Evolutionary conservation across 2,888 invertebrate species (phyloP), one percentile per base, ranked within the genome.

Genomic region (Trichacis sp.): DNA sequence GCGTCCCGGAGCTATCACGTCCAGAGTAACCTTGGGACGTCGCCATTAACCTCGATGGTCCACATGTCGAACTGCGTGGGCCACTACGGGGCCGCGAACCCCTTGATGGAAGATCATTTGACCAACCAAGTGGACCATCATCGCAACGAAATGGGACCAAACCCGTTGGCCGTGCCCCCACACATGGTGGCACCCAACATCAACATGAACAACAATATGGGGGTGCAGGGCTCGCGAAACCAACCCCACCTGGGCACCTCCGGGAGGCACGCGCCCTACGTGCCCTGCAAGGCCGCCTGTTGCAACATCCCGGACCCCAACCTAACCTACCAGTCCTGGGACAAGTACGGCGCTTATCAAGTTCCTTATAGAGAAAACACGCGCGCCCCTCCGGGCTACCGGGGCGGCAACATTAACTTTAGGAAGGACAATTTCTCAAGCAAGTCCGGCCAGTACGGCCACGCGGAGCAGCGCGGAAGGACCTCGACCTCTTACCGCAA

Each of bases 241-340:
- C 64, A 68, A 45, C 62, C 70, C 33, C 14, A 64, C 6, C 14
- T 62, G 4, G 49, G 58, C 36, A 6, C 55, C 1, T 24, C 75
- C 2, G 71, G 63, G 12, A 74, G 79, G 42, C 72, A 75, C 52
- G 70, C 68, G 2, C 51, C 69, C 1, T 66, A 68, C 29, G 68
- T 73, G 17, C 60, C 79, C 1, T 84, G 84, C 33, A 83, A 83
- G 49, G 81, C 76, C n/a, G 64, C 75, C 2, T 84, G 84, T 36
- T 83, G 83, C 49, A 72, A 82, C 48, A 71, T 69, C 9, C 69
- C 75, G 1, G 80, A 79, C 38, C 57, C 75, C 3, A 79, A 71
- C 29, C 63, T 78, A 42, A 60, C 64, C 33, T 81, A 81, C 53
- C 81, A 77, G 18, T 73, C 74, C n/a, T 80, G 80, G 80, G 80